Percentiles rank a stretch among this genome's conserved stretches.
These are phyloP conservation scores for Scalopus aquaticus DNA, from an alignment of 2,113 vertebrate species.

Conservation along the genomic window DNA sequence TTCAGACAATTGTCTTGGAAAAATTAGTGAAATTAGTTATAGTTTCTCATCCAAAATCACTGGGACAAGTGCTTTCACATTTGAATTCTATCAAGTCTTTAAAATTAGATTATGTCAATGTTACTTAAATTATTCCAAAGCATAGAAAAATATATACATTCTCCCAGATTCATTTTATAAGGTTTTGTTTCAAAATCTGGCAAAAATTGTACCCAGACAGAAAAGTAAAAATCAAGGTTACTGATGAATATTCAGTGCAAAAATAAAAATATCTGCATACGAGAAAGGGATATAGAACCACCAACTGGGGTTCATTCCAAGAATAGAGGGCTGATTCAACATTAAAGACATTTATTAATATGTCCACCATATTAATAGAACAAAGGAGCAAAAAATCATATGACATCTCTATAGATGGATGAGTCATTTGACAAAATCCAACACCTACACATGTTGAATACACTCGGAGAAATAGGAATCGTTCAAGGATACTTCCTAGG, in stretches of 20 bases:
- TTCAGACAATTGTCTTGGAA: background rate
- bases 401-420: background rate
- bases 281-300: background rate
- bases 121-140: background rate
- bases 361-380: background rate
- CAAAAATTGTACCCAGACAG: background rate
- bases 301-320: background rate
- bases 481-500: background rate
- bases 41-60: background rate
- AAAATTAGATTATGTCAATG: background rate
- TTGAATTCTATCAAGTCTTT: background rate
- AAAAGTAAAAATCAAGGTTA: background rate
- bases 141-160: background rate
- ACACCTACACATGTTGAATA: background rate
- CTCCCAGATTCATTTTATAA: slow-evolving; percentile 9
- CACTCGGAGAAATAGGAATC: background rate
- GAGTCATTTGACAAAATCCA: slow-evolving; percentile 8
- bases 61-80: background rate
- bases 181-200: background rate
- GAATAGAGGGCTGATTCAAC: background rate
- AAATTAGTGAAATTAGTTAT: background rate
- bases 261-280: background rate
- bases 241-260: background rate
- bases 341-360: background rate
- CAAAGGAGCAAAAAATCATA: background rate